phyloP scores from a whole-genome alignment of 2,113 vertebrate genomes.

The Falcunculus frontatus region DNA sequence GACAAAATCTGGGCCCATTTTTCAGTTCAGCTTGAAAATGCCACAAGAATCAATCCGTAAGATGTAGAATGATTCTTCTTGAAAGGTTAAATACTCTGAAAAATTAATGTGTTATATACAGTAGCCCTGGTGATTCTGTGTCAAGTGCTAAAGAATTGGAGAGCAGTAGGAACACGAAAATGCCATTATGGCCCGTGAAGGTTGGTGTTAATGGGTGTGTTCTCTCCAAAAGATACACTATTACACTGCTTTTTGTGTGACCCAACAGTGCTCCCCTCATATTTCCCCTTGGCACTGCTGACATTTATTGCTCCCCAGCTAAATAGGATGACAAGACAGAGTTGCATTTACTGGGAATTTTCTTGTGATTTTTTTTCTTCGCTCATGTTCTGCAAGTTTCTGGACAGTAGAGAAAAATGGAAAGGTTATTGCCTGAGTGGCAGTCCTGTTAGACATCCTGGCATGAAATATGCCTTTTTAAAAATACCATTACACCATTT shows the following conservation, averaged over 20 bases:
- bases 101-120: neutral
- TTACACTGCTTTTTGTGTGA: neutral
- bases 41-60: neutral
- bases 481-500: neutral
- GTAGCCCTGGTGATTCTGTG: neutral
- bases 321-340: neutral
- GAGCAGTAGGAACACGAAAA: neutral
- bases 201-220: neutral
- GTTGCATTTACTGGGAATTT: neutral
- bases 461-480: neutral
- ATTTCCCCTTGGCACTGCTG: neutral
- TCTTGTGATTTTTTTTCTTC: neutral
- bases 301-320: conserved; percentile 21
- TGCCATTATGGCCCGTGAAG: neutral
- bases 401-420: neutral
- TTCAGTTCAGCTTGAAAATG: neutral
- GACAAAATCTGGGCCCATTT: neutral
- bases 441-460: neutral
- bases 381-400: neutral
- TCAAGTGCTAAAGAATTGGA: neutral
- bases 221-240: neutral
- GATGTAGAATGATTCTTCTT: neutral
- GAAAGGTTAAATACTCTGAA: conserved; percentile 16
- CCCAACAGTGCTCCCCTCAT: neutral
- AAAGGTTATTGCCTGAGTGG: neutral